Conservation (phyloP, 2,113 vertebrate species). For the Myrmophylax atrothorax region DNA sequence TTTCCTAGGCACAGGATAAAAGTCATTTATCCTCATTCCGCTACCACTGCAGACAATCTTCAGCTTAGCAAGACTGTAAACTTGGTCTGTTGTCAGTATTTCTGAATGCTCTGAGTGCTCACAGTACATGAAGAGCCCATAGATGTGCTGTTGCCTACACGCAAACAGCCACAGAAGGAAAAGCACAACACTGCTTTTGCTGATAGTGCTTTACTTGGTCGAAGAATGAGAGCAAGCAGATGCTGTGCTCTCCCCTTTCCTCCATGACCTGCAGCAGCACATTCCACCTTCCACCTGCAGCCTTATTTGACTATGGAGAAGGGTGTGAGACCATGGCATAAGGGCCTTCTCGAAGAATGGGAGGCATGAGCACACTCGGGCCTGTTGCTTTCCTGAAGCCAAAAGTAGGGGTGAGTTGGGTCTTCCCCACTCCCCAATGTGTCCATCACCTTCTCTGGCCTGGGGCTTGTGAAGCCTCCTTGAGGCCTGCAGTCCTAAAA, state of each 20-base stretch:
- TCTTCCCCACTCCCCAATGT: neutral
- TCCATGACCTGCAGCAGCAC: neutral
- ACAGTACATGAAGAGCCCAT: neutral
- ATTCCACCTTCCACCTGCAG: slow-evolving; percentile 1
- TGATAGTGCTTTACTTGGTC: neutral
- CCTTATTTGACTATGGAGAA: neutral
- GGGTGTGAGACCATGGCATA: slow-evolving; percentile 19
- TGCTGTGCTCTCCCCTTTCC: neutral
- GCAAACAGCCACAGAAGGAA: neutral
- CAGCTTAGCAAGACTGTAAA: neutral
- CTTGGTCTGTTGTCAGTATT: neutral
- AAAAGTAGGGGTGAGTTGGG: neutral
- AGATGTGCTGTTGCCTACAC: neutral
- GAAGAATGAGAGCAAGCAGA: neutral
- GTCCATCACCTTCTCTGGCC: slow-evolving; percentile 47
- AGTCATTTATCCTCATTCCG: neutral
- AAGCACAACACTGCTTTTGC: neutral
- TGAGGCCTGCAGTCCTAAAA: slow-evolving; percentile 24
- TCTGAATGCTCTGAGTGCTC: neutral
- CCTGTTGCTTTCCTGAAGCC: neutral
- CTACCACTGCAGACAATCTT: neutral
- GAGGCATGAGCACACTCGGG: neutral
- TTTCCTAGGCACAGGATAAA: neutral
- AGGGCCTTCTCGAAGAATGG: slow-evolving; percentile 25
- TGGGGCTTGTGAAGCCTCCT: slow-evolving; percentile 45